Conservation (phyloP, 2,797 vertebrate species). For the Notamacropus eugenii region DNA sequence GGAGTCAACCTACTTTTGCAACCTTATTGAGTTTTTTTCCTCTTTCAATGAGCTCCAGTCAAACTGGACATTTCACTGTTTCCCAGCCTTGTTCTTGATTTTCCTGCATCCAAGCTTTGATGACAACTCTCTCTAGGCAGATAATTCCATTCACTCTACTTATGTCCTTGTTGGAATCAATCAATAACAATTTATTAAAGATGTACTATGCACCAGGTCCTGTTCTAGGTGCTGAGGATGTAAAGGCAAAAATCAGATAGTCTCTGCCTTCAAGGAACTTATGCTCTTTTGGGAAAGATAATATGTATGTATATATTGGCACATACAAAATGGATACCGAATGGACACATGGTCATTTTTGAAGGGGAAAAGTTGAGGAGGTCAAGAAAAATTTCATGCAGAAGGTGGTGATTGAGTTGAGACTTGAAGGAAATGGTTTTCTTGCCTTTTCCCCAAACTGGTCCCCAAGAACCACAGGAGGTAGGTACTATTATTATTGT, state of each 20-base stretch:
- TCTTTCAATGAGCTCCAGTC: neutral
- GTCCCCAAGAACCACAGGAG: neutral
- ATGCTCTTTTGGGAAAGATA: neutral
- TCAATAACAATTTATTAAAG: neutral
- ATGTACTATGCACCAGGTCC: neutral
- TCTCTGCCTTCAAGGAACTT: neutral
- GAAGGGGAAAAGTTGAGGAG: too few species aligned
- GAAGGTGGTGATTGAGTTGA: too few species aligned
- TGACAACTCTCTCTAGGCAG: neutral
- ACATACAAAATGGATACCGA: too few species aligned
- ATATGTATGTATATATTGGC: neutral
- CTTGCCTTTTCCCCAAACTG: too few species aligned
- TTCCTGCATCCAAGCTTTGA: neutral
- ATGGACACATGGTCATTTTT: too few species aligned
- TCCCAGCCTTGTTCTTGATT: neutral
- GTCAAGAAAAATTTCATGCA: too few species aligned
- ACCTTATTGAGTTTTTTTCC: neutral
- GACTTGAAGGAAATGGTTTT: too few species aligned
- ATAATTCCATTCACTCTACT: neutral
- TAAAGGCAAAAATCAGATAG: neutral
- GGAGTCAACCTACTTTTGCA: neutral
- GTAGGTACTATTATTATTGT: neutral
- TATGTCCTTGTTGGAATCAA: neutral
- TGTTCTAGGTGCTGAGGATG: neutral
- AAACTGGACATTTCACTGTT: neutral